These are phyloP conservation scores for Epizoanthus illoricatus DNA, from an alignment of 92 coral and sea anemone genomes.

Conservation along the genomic window DNA sequence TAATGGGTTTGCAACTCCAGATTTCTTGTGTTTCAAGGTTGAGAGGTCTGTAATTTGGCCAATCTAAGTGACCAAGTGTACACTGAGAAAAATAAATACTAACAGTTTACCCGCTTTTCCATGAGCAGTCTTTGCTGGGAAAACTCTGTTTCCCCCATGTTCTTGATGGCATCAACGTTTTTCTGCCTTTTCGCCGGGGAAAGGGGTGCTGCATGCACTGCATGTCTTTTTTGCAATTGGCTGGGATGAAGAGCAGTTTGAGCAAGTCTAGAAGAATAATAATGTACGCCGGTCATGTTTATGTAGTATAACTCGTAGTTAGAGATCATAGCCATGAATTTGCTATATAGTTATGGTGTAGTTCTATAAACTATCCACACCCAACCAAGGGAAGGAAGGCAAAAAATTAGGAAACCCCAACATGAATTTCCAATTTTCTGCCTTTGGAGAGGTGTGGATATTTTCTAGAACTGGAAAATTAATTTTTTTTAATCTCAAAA, in stretches of 20 bases:
- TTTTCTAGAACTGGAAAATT: too few species aligned
- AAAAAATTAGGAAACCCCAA: too few species aligned
- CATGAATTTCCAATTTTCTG: too few species aligned
- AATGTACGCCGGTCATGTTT: background rate
- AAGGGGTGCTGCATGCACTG: background rate
- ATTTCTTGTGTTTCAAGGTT: too few species aligned
- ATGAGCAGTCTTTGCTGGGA: constrained; percentile 6
- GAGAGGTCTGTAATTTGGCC: too few species aligned
- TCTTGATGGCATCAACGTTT: background rate
- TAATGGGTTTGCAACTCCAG: too few species aligned
- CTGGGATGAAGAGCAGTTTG: background rate
- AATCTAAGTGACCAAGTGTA: too few species aligned
- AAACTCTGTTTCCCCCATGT: background rate
- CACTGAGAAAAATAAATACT: too few species aligned
- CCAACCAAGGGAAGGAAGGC: too few species aligned
- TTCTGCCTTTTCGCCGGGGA: constrained; percentile 16
- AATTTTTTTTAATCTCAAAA: too few species aligned
- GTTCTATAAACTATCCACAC: too few species aligned
- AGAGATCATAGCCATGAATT: background rate
- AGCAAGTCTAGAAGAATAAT: background rate
- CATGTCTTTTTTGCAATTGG: background rate
- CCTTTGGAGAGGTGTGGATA: too few species aligned
- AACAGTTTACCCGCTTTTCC: constrained; percentile 2
- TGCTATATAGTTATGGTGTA: background rate
- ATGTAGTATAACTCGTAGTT: background rate